Evolutionary conservation across 2,113 vertebrate species (phyloP).

Genomic region (Limnothrissa miodon): DNA sequence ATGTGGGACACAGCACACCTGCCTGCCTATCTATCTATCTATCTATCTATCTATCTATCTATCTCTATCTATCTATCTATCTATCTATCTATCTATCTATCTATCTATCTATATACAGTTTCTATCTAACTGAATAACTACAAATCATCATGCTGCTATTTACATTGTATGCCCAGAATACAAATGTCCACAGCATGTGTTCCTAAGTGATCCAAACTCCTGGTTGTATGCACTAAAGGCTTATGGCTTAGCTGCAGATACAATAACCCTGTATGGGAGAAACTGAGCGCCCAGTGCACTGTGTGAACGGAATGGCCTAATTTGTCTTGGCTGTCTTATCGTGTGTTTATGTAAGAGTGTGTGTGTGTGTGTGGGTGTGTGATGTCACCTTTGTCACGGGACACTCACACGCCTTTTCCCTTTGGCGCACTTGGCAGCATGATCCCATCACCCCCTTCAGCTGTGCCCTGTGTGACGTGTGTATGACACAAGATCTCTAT

Average conservation of each 20-base stretch:
- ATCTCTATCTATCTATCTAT: background rate
- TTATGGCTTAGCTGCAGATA: background rate
- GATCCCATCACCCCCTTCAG: background rate
- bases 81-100: too few species aligned
- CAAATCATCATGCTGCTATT: too few species aligned
- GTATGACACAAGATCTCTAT: background rate
- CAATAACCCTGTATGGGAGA: background rate
- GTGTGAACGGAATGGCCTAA: background rate
- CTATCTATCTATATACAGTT: too few species aligned
- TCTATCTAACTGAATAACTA: too few species aligned
- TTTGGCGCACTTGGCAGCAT: background rate
- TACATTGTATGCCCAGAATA: too few species aligned
- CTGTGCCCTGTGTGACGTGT: background rate
- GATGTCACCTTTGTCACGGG: background rate
- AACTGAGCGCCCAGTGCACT: background rate
- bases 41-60: background rate
- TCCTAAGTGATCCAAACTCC: too few species aligned
- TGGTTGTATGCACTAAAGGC: too few species aligned
- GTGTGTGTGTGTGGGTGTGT: slow-evolving; percentile 19
- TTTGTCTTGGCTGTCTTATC: background rate
- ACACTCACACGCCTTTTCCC: background rate
- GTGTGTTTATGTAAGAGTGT: background rate
- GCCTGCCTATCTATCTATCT: background rate
- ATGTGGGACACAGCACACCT: background rate
- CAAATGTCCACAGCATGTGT: too few species aligned